phyloP scores from a whole-genome alignment of 2,888 invertebrate genomes.

The Marasmarcha lunaedactyla region DNA sequence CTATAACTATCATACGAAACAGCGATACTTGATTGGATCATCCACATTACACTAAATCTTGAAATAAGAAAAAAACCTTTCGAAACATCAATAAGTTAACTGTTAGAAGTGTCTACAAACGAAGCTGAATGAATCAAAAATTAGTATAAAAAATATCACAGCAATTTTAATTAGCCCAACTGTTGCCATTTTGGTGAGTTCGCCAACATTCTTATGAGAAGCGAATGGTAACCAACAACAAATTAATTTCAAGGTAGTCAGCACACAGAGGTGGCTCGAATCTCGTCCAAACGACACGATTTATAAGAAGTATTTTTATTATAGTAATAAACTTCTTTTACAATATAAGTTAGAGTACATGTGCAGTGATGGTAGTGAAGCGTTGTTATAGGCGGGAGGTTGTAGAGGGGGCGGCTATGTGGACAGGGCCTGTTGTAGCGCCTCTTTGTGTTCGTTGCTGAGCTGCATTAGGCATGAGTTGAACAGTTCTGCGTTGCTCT shows the following conservation, averaged over 20 bases:
- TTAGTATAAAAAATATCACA: conserved; percentile 65
- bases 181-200: conserved; percentile 23
- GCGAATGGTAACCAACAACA: too few species aligned
- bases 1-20: conserved; percentile 1
- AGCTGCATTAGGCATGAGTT: conserved; percentile 83
- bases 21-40: conserved; percentile 35
- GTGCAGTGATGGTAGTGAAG: conserved; percentile 14
- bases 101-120: conserved; percentile 22
- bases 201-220: conserved; percentile 10
- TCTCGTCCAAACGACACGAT: conserved; percentile 1
- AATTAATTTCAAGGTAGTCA: neutral
- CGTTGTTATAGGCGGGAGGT: conserved; percentile 19
- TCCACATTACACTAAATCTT: conserved; percentile 31
- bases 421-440: conserved; percentile 80
- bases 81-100: conserved; percentile 24
- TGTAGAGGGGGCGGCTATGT: conserved; percentile 29
- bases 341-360: conserved; percentile 4
- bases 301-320: neutral
- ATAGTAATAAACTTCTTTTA: neutral
- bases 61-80: conserved; percentile 30
- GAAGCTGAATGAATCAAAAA: conserved; percentile 25
- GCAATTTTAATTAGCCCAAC: conserved; percentile 59
- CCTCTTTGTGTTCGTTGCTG: conserved; percentile 84
- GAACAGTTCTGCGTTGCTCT: conserved; percentile 83
- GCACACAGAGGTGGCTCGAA: neutral